These are phyloP conservation scores for Cheilosia pagana DNA, from an alignment of 2,888 invertebrate genomes.

Conservation along the genomic window DNA sequence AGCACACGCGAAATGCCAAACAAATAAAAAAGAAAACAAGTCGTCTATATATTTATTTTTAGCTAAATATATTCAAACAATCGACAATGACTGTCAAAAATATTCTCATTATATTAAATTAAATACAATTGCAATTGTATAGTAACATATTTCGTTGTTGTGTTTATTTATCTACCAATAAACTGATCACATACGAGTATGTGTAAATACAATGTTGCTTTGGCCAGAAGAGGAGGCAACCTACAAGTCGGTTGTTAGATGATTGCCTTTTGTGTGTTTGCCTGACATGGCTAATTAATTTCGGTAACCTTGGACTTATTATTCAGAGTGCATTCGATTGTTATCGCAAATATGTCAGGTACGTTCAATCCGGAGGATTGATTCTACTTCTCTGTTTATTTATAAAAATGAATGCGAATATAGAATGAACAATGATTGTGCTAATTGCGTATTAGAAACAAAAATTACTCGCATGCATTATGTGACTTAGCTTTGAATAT, in stretches of 20 bases:
- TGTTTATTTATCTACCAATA: background rate
- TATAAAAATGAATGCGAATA: background rate
- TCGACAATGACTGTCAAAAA: background rate
- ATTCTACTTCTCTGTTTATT: background rate
- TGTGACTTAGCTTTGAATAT: background rate
- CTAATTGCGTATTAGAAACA: background rate
- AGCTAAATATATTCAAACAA: background rate
- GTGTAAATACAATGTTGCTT: background rate
- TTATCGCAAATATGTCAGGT: constrained; percentile 23
- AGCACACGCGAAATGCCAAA: background rate
- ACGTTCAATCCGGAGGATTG: background rate
- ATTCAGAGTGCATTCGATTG: constrained; percentile 46
- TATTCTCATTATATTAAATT: background rate
- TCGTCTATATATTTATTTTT: constrained; percentile 3
- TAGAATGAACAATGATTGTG: background rate
- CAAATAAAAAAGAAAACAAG: background rate
- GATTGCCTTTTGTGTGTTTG: constrained; percentile 18
- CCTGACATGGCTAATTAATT: constrained; percentile 42
- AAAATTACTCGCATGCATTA: background rate
- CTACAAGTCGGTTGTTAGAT: background rate
- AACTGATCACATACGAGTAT: background rate
- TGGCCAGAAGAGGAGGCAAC: background rate
- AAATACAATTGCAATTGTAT: constrained; percentile 9
- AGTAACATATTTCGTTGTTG: background rate
- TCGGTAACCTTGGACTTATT: constrained; percentile 41